Evolutionary conservation across 64 coral and sea anemone species (phyloP).

Genomic region (Orbicella faveolata): DNA sequence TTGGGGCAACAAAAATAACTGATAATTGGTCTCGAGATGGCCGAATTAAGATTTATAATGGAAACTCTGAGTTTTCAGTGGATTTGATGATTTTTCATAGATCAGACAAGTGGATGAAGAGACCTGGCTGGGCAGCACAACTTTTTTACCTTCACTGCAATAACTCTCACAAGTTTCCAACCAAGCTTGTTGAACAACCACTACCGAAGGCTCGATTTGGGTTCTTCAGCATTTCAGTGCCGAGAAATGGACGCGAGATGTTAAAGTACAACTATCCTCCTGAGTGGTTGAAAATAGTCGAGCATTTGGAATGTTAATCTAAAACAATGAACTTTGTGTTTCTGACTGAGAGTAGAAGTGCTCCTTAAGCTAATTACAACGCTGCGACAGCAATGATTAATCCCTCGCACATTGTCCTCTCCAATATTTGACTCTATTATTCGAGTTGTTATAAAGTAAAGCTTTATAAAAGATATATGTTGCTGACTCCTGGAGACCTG

Average conservation of each 20-base stretch:
- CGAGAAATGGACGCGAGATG: not conserved
- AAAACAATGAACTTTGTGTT: too few species aligned
- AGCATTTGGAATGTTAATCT: conserved; percentile 19
- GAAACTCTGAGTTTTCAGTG: not conserved
- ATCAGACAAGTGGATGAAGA: not conserved
- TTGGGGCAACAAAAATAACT: not conserved
- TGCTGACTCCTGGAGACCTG: too few species aligned
- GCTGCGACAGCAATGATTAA: too few species aligned
- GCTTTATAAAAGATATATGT: too few species aligned
- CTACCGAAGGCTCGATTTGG: not conserved
- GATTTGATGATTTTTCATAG: not conserved
- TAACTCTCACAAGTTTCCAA: too few species aligned
- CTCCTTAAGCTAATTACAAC: too few species aligned
- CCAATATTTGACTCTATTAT: too few species aligned
- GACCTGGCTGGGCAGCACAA: not conserved
- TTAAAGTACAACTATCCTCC: conserved; percentile 25
- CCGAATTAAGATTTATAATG: not conserved
- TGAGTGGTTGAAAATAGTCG: conserved; percentile 39
- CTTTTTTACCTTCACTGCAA: not conserved
- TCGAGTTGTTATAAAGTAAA: too few species aligned
- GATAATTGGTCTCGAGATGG: not conserved
- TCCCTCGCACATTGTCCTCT: too few species aligned
- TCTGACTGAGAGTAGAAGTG: too few species aligned
- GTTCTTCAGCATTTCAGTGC: not conserved
- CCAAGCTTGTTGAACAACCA: not conserved